phyloP scores from a whole-genome alignment of 2,113 vertebrate species.

The Indicator maculatus region DNA sequence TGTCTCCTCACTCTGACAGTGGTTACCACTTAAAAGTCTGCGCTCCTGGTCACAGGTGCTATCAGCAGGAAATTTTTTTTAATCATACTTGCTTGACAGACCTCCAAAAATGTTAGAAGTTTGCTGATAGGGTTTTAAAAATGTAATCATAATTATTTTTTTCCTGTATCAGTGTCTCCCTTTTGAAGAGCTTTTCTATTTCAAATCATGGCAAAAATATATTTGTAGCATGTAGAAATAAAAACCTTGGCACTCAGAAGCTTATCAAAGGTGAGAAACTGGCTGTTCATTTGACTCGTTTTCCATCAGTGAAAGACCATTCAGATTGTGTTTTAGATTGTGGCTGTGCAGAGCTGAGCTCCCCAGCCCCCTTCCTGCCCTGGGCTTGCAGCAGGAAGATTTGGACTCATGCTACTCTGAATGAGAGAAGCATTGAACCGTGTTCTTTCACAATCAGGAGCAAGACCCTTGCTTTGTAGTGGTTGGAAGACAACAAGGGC shows the following conservation, averaged over 20 bases:
- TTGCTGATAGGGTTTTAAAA: neutral
- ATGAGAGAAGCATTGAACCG: rapidly evolving
- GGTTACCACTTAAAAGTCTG: neutral
- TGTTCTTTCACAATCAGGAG: neutral
- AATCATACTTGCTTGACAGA: neutral
- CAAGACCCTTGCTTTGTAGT: neutral
- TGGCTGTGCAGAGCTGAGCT: neutral
- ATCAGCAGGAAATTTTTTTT: neutral
- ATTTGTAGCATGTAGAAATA: neutral
- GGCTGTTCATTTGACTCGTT: neutral
- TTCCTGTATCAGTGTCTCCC: neutral
- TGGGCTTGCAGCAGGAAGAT: neutral
- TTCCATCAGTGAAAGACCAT: neutral
- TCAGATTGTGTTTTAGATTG: neutral
- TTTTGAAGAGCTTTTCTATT: neutral
- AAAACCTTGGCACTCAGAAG: conserved; percentile 1
- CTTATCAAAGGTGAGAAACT: neutral
- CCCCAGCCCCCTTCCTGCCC: neutral
- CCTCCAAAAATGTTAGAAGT: neutral
- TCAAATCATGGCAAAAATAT: neutral
- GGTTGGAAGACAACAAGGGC: neutral
- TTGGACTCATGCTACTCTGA: neutral
- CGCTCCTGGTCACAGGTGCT: neutral
- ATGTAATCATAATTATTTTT: neutral
- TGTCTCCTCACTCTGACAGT: neutral